Base-by-base conservation (phyloP, 2,797 vertebrate species). In the Hydrolagus colliei region DNA sequence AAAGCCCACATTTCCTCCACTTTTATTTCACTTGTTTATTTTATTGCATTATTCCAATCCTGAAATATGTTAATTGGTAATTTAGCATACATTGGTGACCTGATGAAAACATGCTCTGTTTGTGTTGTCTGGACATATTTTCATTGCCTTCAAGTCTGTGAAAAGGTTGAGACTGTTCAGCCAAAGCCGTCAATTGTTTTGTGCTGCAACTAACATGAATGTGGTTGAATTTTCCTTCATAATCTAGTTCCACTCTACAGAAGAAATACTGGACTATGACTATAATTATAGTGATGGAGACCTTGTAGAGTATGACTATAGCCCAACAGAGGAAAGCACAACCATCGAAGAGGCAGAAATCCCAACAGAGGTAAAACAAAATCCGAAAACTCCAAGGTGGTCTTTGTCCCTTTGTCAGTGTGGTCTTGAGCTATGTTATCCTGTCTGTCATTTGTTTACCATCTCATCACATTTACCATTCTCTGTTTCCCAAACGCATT, bases 271-370 rank as follows among this genome's bases (percentile, higher is more conserved):
- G 89, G 95, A 98, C 87, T 98, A 98, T 93, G 93, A 95, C 92
- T 98, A 98, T 97, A 96, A 98, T 91, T 97, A 98, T 95, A 95
- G 95, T 93, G 97, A 97, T 89, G 93, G 93, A 92, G 95, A 93
- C 87, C 90, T 94, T 91, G 95, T 93, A 91, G 93, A 96, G 87
- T 93, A 94, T 93, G 95, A 95, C 86, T 93, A 86, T 93, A 59
- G 16, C 3, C 87, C 94, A 90, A 93, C 94, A 92, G 94, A 94
- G 88, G 90, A 87, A 90, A 91, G 91, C 90, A 86, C 92, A 92
- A 91, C 96, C 65, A 94, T 95, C 0, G 95, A 96, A 89, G 96
- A 96, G 90, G 89, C 92, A 88, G 91, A 96, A 94, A 93, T 94
- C 87, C 95, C 96, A 89, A 94, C 96, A 59, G 95, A 99, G 98